phyloP scores from a whole-genome alignment of 1,140 invertebrate genomes.

The Atta texana region DNA sequence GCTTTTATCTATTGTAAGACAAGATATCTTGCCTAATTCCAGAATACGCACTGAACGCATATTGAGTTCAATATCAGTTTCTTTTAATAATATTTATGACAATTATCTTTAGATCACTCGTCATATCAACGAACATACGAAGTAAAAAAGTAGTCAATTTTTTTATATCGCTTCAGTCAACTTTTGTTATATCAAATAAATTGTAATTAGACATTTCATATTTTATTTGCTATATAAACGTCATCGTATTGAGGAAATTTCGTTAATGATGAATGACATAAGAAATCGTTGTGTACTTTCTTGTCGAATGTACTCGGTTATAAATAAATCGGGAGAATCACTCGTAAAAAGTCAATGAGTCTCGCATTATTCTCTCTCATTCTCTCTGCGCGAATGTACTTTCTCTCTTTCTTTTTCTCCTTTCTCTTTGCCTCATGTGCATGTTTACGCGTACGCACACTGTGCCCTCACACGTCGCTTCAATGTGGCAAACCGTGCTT shows the following conservation, averaged over 20 bases:
- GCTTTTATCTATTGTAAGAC: slow-evolving; percentile 11
- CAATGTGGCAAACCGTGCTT: slow-evolving; percentile 46
- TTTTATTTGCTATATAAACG: background rate
- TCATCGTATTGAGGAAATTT: background rate
- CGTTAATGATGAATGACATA: slow-evolving; percentile 19
- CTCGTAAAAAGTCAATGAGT: slow-evolving; percentile 49
- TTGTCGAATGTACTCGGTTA: slow-evolving; percentile 7
- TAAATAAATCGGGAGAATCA: slow-evolving; percentile 30
- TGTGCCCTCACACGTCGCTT: slow-evolving; percentile 27
- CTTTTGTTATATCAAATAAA: background rate
- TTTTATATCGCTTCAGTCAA: background rate
- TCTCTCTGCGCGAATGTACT: background rate
- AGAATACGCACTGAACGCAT: background rate
- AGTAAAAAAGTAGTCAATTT: background rate
- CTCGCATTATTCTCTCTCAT: background rate
- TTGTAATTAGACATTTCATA: background rate
- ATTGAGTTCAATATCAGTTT: background rate
- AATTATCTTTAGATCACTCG: background rate
- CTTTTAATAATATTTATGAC: slow-evolving; percentile 1
- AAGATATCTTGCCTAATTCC: slow-evolving; percentile 15
- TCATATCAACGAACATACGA: background rate
- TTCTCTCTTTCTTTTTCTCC: background rate
- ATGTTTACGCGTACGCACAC: slow-evolving; percentile 29
- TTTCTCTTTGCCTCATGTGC: background rate
- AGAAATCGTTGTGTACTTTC: slow-evolving; percentile 15